Conservation (phyloP, 2,113 vertebrate species). For the Prolemur simus region DNA sequence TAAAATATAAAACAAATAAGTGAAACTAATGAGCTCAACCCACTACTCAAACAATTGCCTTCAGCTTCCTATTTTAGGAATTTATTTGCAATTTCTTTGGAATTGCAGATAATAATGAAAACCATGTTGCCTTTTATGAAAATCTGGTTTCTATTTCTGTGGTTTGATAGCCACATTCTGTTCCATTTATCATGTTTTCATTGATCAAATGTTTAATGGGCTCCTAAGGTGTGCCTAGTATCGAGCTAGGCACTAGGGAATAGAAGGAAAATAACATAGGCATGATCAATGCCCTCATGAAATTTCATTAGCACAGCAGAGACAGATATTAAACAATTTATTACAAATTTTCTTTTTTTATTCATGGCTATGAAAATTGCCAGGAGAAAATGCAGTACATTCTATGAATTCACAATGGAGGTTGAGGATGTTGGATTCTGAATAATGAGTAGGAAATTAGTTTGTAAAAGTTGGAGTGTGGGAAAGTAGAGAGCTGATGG, state of each 20-base stretch:
- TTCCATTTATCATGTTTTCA: neutral
- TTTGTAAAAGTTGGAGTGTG: neutral
- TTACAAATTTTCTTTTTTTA: neutral
- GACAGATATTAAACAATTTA: neutral
- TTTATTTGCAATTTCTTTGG: slow-evolving; percentile 20
- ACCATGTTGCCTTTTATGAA: neutral
- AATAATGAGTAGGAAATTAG: neutral
- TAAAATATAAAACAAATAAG: slow-evolving; percentile 18
- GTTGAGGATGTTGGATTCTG: neutral
- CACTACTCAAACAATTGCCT: neutral
- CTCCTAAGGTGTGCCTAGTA: neutral
- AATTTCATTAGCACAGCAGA: neutral
- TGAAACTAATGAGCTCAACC: neutral
- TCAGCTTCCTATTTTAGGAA: neutral
- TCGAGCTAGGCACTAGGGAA: neutral
- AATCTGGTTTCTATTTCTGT: slow-evolving; percentile 10
- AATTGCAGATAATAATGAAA: slow-evolving; percentile 25
- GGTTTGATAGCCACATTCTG: neutral
- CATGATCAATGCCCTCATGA: neutral
- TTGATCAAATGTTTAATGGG: neutral
- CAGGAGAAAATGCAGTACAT: neutral
- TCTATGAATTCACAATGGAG: neutral
- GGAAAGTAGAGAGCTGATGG: neutral
- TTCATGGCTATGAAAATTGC: slow-evolving; percentile 11
- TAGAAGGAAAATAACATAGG: neutral